A percentile compares a stretch with the other conserved stretches of the same genome.
These are phyloP conservation scores for Eurosta solidaginis DNA, from an alignment of 1,140 invertebrate species.

Conservation along the genomic window DNA sequence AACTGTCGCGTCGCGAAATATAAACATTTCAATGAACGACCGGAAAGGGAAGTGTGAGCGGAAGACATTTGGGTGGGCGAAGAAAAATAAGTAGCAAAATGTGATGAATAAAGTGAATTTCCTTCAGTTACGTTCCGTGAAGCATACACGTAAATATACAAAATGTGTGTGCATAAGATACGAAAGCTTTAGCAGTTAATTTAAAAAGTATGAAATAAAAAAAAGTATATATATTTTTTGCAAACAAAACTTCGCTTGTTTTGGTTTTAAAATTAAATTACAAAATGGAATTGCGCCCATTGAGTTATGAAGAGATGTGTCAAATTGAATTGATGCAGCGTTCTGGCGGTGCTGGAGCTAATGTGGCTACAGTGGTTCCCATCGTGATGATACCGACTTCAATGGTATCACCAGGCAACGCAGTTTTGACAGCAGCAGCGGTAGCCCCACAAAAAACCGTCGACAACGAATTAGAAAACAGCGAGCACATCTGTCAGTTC, in stretches of 20 bases:
- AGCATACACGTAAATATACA: too few species aligned
- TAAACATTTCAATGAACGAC: background rate
- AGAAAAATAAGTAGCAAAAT: background rate
- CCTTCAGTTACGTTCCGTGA: too few species aligned
- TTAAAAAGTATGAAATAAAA: background rate
- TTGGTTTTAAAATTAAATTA: background rate
- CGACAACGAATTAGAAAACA: background rate
- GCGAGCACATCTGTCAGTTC: constrained; percentile 55
- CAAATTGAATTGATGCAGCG: constrained; percentile 54
- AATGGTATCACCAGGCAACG: constrained; percentile 40
- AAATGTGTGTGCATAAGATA: background rate
- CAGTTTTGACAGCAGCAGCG: background rate
- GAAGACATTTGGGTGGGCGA: background rate
- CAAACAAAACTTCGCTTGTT: background rate
- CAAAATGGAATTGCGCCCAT: constrained; percentile 51
- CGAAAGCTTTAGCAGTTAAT: background rate
- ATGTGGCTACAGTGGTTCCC: constrained; percentile 45
- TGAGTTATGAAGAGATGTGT: constrained; percentile 56
- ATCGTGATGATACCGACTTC: constrained; percentile 57
- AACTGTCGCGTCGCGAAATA: background rate
- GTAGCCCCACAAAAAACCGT: background rate
- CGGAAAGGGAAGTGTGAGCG: background rate
- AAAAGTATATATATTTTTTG: background rate
- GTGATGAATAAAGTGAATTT: background rate
- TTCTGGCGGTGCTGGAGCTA: background rate